These are phyloP conservation scores for Nicator chloris DNA, from an alignment of 2,113 vertebrate genomes.

Conservation along the genomic window DNA sequence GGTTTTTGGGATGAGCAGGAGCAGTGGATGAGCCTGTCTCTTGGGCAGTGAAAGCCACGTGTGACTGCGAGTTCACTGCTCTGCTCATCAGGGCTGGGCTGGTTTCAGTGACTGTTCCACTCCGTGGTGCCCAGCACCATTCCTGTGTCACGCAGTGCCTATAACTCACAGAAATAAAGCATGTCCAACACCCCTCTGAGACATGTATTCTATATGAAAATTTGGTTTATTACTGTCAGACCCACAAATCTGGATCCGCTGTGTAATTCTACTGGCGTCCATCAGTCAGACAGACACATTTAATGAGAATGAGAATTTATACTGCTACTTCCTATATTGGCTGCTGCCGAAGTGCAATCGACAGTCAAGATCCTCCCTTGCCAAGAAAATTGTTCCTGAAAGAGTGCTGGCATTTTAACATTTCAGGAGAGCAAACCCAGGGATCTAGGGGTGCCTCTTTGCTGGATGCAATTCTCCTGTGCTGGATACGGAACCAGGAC, in stretches of 20 bases:
- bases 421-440: not conserved
- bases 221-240: slow-evolving; percentile 80
- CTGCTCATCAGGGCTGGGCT: not conserved
- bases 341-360: slow-evolving; percentile 45
- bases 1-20: not conserved
- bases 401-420: not conserved
- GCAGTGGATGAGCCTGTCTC: not conserved
- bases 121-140: slow-evolving; percentile 17
- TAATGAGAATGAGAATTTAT: slow-evolving; percentile 78
- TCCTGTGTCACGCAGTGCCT: slow-evolving; percentile 52
- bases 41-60: not conserved
- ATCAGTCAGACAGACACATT: slow-evolving; percentile 79
- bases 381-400: slow-evolving; percentile 58
- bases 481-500: not conserved
- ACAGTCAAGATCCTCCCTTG: slow-evolving; percentile 33
- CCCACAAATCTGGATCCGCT: slow-evolving; percentile 78
- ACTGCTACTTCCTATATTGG: slow-evolving; percentile 56
- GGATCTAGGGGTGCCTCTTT: not conserved
- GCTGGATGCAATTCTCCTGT: not conserved
- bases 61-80: not conserved
- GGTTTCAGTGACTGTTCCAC: not conserved
- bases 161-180: slow-evolving; percentile 80
- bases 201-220: slow-evolving; percentile 84
- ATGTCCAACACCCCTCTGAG: slow-evolving; percentile 64
- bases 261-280: slow-evolving; percentile 74